A percentile compares a stretch with the other conserved stretches of the same genome.
phyloP scores from a whole-genome alignment of 2,797 vertebrate species.

The Gephyroberyx darwinii region DNA sequence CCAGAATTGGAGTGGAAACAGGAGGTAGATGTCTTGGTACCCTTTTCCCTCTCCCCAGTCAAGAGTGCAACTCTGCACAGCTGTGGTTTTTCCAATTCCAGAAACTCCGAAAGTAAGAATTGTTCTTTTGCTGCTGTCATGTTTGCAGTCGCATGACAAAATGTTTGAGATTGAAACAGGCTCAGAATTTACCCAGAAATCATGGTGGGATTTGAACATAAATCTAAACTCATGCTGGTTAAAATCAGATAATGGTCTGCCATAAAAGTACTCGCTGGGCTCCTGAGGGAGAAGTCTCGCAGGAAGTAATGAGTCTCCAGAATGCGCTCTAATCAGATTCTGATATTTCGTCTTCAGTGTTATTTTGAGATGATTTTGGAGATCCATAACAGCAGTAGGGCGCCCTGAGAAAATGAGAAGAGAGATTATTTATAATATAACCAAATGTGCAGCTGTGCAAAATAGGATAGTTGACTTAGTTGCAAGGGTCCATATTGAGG shows the following conservation, averaged over 20 bases:
- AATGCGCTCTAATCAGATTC: background rate
- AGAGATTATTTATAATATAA: background rate
- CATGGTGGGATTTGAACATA: conserved; percentile 26
- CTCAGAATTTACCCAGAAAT: accelerated
- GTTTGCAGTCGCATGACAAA: conserved; percentile 39
- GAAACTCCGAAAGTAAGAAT: conserved; percentile 54
- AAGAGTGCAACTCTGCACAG: conserved; percentile 41
- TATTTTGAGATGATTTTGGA: conserved; percentile 36
- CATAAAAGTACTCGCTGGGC: accelerated
- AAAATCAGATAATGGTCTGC: background rate
- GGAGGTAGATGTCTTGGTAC: conserved; percentile 24
- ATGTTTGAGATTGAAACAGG: background rate
- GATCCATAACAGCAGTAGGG: conserved; percentile 32
- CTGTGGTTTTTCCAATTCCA: conserved; percentile 65
- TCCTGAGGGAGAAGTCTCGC: conserved; percentile 10
- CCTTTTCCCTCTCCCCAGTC: conserved; percentile 48
- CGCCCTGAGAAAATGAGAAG: conserved; percentile 30
- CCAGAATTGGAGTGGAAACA: conserved; percentile 62
- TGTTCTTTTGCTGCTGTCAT: conserved; percentile 16
- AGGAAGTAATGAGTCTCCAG: conserved; percentile 17
- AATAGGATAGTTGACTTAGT: no score
- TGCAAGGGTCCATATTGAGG: no score
- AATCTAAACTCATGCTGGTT: conserved; percentile 37
- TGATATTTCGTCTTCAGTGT: conserved; percentile 51
- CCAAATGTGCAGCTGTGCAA: no score